Conservation (phyloP, 2,888 invertebrate genomes). For the Siphlonurus alternatus region DNA sequence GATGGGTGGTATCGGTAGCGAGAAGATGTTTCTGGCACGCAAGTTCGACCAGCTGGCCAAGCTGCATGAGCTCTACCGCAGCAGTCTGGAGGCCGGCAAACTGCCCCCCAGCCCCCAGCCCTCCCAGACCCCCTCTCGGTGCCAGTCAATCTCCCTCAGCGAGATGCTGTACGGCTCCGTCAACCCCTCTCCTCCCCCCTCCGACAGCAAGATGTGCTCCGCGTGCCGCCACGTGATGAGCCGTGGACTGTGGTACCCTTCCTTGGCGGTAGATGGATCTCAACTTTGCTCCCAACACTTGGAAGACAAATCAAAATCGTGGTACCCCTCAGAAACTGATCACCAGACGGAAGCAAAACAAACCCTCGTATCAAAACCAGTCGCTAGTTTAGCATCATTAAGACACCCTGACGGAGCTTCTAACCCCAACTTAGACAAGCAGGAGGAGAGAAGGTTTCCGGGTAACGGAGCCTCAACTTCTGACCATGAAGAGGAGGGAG, state of each 20-base stretch:
- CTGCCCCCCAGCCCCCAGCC: neutral
- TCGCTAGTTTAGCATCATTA: conserved; percentile 44
- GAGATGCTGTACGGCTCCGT: conserved; percentile 42
- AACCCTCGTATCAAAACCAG: neutral
- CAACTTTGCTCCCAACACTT: neutral
- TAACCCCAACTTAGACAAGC: conserved; percentile 71
- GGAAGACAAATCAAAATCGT: neutral
- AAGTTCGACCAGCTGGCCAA: conserved; percentile 60
- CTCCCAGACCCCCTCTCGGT: conserved; percentile 35
- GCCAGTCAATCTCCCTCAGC: conserved; percentile 50
- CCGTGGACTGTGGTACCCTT: neutral
- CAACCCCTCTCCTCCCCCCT: neutral
- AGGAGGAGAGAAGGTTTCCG: conserved; percentile 36
- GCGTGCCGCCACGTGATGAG: neutral
- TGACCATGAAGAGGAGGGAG: conserved; percentile 33
- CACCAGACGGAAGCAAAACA: neutral
- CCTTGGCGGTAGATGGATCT: neutral
- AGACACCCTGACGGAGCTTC: conserved; percentile 86
- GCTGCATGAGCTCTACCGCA: conserved; percentile 65
- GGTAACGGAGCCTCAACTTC: conserved; percentile 43
- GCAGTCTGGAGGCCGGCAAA: conserved; percentile 36
- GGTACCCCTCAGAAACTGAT: neutral
- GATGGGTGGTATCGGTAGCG: neutral
- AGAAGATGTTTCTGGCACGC: conserved; percentile 1
- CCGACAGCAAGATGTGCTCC: neutral